Base-by-base conservation (phyloP, 2,113 vertebrate species). In the Campylorhamphus procurvoides region DNA sequence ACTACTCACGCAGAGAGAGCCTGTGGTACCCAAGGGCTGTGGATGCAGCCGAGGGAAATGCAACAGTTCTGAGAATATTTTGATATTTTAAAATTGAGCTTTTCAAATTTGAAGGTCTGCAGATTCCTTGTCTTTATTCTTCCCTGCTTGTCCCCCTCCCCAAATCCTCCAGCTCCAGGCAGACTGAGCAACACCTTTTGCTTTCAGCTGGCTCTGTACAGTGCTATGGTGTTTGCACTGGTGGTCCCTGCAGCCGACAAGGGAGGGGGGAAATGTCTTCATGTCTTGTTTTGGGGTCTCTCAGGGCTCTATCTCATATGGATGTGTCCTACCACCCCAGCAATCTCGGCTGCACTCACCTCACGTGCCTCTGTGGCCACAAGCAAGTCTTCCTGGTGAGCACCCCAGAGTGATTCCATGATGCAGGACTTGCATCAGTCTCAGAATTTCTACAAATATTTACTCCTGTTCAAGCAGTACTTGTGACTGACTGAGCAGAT, bases 171-270 rank as follows among this genome's bases (percentile, higher is more conserved):
- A 31, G 27, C 35, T 74, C 19, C 33, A 20, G 35, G 31, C 55
- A 83, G 62, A 55, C 7, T 1, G 2, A 62, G 31, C 3, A 1
- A 15, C 23, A 8, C 12, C 13, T 31, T 56, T 37, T 39, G n/a
- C 59, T 78, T 35, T 27, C 16, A 14, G 0, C 12, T 2, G 5
- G 42, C 17, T n/a, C 63, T 14, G 17, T 7, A 0, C 58, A 6
- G 2, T 13, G 56, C 67, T 23, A 1, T 4, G 24, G 28, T 1
- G 0, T 12, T 55, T 9, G 33, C 12, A 18, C 16, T 2, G 1
- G 3, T 3, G 37, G 14, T 31, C 39, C n/a, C 46, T 42, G 22
- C 66, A 16, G n/a, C 37, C 46, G n/a, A 13, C 8, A 12, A 56
- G 22, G 66, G 62, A 49, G 11, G 8, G 12, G 9, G 16, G 27